Evolutionary conservation across 2,113 vertebrate genomes (phyloP), one percentile per base, ranked within the genome.

Genomic region (Callaeas wilsoni): DNA sequence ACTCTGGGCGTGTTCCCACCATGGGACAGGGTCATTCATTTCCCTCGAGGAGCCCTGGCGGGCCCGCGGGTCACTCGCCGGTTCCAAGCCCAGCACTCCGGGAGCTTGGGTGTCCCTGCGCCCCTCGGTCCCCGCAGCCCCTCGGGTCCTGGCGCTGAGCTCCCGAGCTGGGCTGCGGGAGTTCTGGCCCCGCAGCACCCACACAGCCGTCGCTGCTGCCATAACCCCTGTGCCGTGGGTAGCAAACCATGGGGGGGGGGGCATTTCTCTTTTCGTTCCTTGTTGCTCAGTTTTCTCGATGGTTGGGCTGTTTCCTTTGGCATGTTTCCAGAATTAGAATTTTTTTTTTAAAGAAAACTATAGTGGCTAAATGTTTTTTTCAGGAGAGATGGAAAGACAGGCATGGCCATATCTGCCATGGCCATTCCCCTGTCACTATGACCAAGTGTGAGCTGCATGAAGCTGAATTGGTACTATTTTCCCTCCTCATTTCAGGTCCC

Each of bases 231-330:
- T 23, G 39, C 57, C 52, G 35, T 7, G 63, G 44, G 59, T 52
- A 37, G 29, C 47, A 4, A 12, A 19, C 42, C 73, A 1, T 1
- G n/a, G 13, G 12, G 5, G 57, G 30, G 12, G 25, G 5, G 69
- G 29, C 30, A 0, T 25, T n/a, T 1, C 26, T 15, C 17, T 10
- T 6, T 10, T 25, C 7, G 5, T 18, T 18, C 2, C 30, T 8
- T 11, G 14, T 25, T 57, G 5, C 39, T 8, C 39, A 7, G 5
- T 55, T 56, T 8, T 74, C 35, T 60, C 12, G 6, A 2, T 30
- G 39, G 46, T 4, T 33, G 13, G 9, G 18, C 14, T 32, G 5
- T 23, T 37, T 32, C 4, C 35, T 21, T 12, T 39, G 63, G 13
- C 14, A 0, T 8, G 11, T 35, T 53, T 18, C 42, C 81, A n/a